Evolutionary conservation across 2,888 invertebrate genomes (phyloP), one percentile per base, ranked within the genome.

Genomic region (Rhodophaea formosa): DNA sequence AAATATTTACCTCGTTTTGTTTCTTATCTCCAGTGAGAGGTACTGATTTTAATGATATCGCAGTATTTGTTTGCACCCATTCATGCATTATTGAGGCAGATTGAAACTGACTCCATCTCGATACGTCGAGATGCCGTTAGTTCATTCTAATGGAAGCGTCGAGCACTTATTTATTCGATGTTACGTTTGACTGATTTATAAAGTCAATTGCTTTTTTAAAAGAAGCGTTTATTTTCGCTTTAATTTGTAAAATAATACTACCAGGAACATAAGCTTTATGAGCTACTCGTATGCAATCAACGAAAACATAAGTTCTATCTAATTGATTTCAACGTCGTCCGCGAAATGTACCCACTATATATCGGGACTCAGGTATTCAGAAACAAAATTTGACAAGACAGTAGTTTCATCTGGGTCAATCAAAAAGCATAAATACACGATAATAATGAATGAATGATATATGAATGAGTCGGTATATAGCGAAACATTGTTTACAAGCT

Each of bases 31-130:
- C 15, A 8, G n/a, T 49, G 3, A 39, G n/a, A 1, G 12, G 8
- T 14, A 8, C 1, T 30, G 29, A 3, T 39, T 53, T 35, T 43
- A 14, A 30, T 30, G 12, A 23, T 23, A 6, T 0, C 6, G 8
- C 23, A 42, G 10, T 44, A 15, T 44, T 23, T 7, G 8, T 16
- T 7, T 55, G 14, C 12, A 14, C 23, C 14, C 15, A 32, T 39
- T 53, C 42, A 42, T 10, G 53, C 45, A 32, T 16, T 29, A 30
- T 53, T 39, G 14, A n/a, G 16, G 55, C 42, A 52, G 55, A 60
- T 60, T 60, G 60, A 56, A 53, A 49, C 58, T 35, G 53, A 58
- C 44, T 35, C 23, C 46, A 47, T 53, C 58, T 58, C 35, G 60
- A 58, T 53, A 56, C 46, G 29, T 55, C 60, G 45, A 57, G 51